These are phyloP conservation scores for Tachina grossa DNA, from an alignment of 2,888 invertebrate genomes.

Conservation along the genomic window DNA sequence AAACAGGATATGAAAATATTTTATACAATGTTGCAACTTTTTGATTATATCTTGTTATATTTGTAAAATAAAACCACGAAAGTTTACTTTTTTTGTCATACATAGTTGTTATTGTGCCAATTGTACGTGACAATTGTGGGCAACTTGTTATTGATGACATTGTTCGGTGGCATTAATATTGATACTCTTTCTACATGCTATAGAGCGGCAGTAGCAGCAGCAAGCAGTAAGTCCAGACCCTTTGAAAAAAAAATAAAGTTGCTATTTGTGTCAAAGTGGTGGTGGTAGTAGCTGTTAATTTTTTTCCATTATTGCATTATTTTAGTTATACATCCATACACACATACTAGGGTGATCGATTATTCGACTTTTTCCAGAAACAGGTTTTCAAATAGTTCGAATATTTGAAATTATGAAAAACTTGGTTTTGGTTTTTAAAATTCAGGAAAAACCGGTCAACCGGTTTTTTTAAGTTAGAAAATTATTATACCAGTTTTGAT, in stretches of 20 bases:
- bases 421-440: too few species aligned
- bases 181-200: slow-evolving; percentile 42
- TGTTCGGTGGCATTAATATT: slow-evolving; percentile 43
- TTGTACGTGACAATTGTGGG: slow-evolving; percentile 65
- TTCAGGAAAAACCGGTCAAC: too few species aligned
- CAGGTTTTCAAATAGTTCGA: too few species aligned
- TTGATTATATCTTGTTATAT: not conserved
- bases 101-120: slow-evolving; percentile 10
- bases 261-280: slow-evolving; percentile 54
- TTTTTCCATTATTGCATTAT: slow-evolving; percentile 28
- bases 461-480: too few species aligned
- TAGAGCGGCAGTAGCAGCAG: not conserved
- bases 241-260: slow-evolving; percentile 27
- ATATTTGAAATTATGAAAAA: too few species aligned
- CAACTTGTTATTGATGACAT: slow-evolving; percentile 61
- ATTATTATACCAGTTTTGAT: too few species aligned
- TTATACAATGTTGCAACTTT: slow-evolving; percentile 48
- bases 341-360: too few species aligned
- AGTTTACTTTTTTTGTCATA: not conserved
- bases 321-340: slow-evolving; percentile 9
- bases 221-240: slow-evolving; percentile 25
- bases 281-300: slow-evolving; percentile 53
- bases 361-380: too few species aligned
- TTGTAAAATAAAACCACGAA: not conserved
- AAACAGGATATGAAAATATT: slow-evolving; percentile 44